Base-by-base conservation (phyloP, 2,888 invertebrate genomes). In the Phaonia tiefii region DNA sequence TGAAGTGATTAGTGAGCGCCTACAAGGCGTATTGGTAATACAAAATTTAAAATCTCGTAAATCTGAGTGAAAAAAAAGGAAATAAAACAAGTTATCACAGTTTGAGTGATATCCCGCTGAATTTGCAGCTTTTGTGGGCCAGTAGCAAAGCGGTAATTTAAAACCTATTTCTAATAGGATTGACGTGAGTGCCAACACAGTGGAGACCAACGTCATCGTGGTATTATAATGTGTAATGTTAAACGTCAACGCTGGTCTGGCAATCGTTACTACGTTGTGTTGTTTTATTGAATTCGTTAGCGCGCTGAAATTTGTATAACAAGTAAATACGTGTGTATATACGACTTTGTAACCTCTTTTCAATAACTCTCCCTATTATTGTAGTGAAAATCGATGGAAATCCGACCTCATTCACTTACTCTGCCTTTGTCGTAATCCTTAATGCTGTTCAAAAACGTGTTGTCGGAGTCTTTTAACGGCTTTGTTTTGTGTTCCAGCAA, bases 91-190 rank as follows among this genome's bases (percentile, higher is more conserved):
- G 31, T 31, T 5, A 31, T 5, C 8, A 31, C 3, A 31, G 31
- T 31, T 31, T 31, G 8, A n/a, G n/a, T n/a, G n/a, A n/a, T n/a
- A n/a, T 31, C 3, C 31, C 31, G 3, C 8, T 31, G 31, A 5
- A 3, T 31, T 31, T 31, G 31, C 31, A 31, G 3, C 31, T 31
- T 8, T 5, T 31, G 31, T 20, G 20, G 17, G 17, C 17, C 7
- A 49, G n/a, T n/a, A n/a, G 15, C 49, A 13, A 49, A 1, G 67
- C 46, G 67, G 81, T 81, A 81, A 81, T 65, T 81, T 65, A 78
- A 81, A 78, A 78, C 81, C 78, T 60, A 72, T 78, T 78, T 78
- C 81, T 81, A 81, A 81, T 81, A 78, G 81, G 82, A 79, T 79
- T 82, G 82, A 82, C 76, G 79, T 79, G 75, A 71, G 42, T 65